Conservation (phyloP, 2,888 invertebrate genomes). For the Pantelozetes paolii region DNA sequence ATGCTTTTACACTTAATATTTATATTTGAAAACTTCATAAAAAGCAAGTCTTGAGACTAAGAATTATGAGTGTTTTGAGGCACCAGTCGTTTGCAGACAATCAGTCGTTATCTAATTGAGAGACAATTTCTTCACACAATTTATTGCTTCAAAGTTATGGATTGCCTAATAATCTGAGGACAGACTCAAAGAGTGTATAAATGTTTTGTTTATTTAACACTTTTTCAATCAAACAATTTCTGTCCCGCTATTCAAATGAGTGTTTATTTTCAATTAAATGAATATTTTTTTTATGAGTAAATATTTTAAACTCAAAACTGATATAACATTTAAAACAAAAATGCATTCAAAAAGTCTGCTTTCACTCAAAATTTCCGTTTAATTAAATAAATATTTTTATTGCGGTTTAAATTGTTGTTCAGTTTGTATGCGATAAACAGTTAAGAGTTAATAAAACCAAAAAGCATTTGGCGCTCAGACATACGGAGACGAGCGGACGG, state of each 20-base stretch:
- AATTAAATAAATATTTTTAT: constrained; percentile 2
- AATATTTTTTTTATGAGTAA: too few species aligned
- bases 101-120: not conserved
- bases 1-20: not conserved
- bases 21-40: not conserved
- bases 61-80: not conserved
- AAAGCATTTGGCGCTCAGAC: not conserved
- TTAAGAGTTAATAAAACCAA: not conserved
- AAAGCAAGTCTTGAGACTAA: not conserved
- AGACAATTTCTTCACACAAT: not conserved
- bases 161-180: not conserved
- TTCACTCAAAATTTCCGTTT: not conserved
- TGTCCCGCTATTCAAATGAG: not conserved
- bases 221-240: not conserved
- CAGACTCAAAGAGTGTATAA: not conserved
- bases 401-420: not conserved
- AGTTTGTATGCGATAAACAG: not conserved
- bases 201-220: not conserved
- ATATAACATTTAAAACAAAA: too few species aligned
- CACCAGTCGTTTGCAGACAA: not conserved
- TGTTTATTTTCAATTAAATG: too few species aligned
- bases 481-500: not conserved
- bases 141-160: not conserved
- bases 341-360: not conserved
- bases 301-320: too few species aligned